Percentiles rank a stretch among this genome's conserved stretches.
phyloP scores from a whole-genome alignment of 2,797 vertebrate genomes.

The Prionace glauca region DNA sequence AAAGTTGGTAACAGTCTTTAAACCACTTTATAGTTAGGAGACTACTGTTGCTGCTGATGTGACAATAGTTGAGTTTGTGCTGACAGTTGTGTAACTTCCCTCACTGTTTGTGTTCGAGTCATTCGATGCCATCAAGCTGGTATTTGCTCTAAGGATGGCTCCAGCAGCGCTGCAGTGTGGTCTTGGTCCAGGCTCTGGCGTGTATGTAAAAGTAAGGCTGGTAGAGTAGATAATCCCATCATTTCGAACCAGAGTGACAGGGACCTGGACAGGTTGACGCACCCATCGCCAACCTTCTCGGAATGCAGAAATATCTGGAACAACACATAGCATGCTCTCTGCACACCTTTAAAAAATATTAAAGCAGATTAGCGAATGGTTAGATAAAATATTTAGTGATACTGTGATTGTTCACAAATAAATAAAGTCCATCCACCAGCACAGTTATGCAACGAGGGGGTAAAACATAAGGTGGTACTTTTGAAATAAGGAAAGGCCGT shows the following conservation, averaged over 20 bases:
- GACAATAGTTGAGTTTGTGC: constrained; percentile 79
- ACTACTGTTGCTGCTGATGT: constrained; percentile 82
- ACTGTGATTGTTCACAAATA: background rate
- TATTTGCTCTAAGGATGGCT: constrained; percentile 84
- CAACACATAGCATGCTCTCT: constrained; percentile 97
- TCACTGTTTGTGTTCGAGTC: constrained; percentile 66
- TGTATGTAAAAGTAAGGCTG: constrained; percentile 98
- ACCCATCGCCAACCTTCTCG: constrained; percentile 99
- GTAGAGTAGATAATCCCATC: constrained; percentile 99
- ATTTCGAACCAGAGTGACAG: constrained; percentile 93
- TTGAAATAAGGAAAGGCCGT: background rate
- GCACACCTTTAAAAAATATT: constrained; percentile 69
- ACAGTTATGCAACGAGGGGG: background rate
- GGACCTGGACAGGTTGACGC: constrained; percentile 94
- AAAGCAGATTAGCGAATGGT: background rate
- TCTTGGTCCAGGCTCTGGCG: constrained; percentile 90
- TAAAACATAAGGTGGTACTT: background rate
- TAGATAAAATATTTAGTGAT: background rate
- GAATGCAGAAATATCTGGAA: constrained; percentile 98
- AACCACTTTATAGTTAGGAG: constrained; percentile 78
- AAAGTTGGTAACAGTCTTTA: constrained; percentile 66
- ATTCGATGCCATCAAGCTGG: constrained; percentile 73
- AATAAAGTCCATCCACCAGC: background rate
- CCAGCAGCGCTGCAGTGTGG: constrained; percentile 96
- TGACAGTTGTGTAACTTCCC: constrained; percentile 66